Percentiles rank a stretch among this genome's conserved stretches.
These are phyloP conservation scores for Sialis lutaria DNA, from an alignment of 2,888 invertebrate species.

Conservation along the genomic window DNA sequence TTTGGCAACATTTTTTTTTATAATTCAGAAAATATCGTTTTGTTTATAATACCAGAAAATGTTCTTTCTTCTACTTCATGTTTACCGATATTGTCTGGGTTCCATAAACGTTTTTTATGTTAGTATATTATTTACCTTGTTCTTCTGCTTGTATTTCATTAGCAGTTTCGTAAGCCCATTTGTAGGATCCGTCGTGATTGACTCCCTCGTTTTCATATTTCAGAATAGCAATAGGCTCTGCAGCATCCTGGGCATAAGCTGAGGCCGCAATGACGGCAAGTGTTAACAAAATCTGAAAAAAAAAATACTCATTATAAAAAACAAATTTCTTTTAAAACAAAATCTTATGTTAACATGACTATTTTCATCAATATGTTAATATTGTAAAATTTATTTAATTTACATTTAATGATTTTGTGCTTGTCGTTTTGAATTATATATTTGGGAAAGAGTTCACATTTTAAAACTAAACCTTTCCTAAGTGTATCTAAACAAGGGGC, in stretches of 20 bases:
- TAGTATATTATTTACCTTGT: conserved; percentile 26
- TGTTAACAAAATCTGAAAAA: conserved; percentile 6
- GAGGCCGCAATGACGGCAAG: conserved; percentile 9
- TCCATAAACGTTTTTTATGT: not conserved
- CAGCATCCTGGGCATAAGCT: conserved; percentile 12
- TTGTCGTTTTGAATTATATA: no score
- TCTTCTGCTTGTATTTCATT: conserved; percentile 47
- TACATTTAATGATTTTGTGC: no score
- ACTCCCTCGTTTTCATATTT: conserved; percentile 42
- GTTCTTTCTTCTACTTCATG: no score
- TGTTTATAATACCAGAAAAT: no score
- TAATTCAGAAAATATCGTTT: no score
- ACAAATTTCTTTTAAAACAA: conserved; percentile 1
- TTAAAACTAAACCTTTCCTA: no score
- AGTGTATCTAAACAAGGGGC: no score
- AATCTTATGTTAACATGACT: no score
- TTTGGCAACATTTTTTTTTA: no score
- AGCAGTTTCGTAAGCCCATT: conserved; percentile 46
- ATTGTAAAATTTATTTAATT: no score
- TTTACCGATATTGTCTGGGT: not conserved
- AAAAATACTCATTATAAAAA: not conserved
- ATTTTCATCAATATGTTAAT: no score
- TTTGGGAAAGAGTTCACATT: no score
- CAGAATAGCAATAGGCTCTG: conserved; percentile 38
- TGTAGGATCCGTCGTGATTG: conserved; percentile 42